Base-by-base conservation (phyloP, 1,140 invertebrate species). In the Venustaconcha ellipsiformis region DNA sequence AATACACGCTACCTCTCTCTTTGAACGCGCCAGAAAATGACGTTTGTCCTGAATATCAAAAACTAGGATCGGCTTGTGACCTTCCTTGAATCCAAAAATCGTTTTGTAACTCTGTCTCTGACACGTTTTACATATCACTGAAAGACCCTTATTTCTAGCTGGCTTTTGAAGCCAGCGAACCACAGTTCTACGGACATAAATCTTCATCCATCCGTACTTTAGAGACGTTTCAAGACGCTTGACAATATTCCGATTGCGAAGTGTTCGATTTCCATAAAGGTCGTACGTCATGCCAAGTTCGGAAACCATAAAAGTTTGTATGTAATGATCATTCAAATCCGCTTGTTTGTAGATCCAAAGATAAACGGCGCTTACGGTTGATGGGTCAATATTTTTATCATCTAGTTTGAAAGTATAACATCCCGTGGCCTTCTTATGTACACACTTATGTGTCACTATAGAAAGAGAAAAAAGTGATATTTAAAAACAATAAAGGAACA, bases 191-290 rank as follows among this genome's bases (percentile, higher is more conserved):
- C 93, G 93, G 1, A 95, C 92, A 79, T 95, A 94, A 57, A 95
- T 92, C 76, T 94, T 93, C 72, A 95, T 92, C 95, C 95, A 96
- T 18, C 94, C 94, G 81, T 95, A 94, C 94, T 93, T 80, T 8
- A 80, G 91, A 78, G 92, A 92, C 5, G 94, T 94, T 86, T 94
- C 93, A 80, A 93, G 91, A 72, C 94, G 94, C 6, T 94, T 94
- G 68, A 95, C 93, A 0, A 79, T 72, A 23, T 81, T 81, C 56
- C 72, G 69, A 48, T 75, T 73, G 15, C 78, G 73, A 3, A 78
- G 68, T 11, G 67, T 57, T n/a, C 57, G 56, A 12, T 78, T 74
- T 13, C 71, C 65, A 37, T 77, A 68, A 14, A 65, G 67, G 48
- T 26, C 66, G 20, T 73, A 70, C 2, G 57, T 59, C 23, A 66